phyloP scores from a whole-genome alignment of 53 echinoderm and acorn worm genomes.

The Mesocentrotus franciscanus region DNA sequence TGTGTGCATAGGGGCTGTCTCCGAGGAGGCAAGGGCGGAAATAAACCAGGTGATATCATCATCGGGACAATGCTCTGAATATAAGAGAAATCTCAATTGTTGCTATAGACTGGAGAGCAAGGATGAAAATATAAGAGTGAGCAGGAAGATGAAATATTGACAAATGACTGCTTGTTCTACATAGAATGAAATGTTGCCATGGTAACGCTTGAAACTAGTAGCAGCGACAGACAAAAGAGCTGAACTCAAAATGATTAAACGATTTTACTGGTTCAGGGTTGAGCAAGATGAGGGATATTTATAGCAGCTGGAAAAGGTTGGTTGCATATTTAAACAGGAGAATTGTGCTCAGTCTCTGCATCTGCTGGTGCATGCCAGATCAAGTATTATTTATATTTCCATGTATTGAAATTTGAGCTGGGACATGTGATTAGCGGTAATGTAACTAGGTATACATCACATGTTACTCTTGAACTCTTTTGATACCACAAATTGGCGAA shows the following conservation, averaged over 20 bases:
- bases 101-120: background rate
- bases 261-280: background rate
- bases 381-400: background rate
- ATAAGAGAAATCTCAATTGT: constrained; percentile 44
- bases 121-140: background rate
- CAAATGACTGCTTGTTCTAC: constrained; percentile 30
- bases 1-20: constrained; percentile 37
- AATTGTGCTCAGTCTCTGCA: background rate
- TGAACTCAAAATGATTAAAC: constrained; percentile 11
- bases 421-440: background rate
- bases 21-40: constrained; percentile 17
- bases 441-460: background rate
- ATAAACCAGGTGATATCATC: constrained; percentile 56
- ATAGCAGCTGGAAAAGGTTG: background rate
- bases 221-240: background rate
- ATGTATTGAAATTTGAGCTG: background rate
- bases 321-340: background rate
- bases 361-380: background rate
- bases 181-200: constrained; percentile 21
- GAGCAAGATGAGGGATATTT: background rate
- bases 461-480: background rate
- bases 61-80: background rate
- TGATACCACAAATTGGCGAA: background rate
- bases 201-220: background rate
- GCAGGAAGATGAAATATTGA: constrained; percentile 52